A percentile compares a stretch with the other conserved stretches of the same genome.
These are phyloP conservation scores for Turritopsis dohrnii DNA, from an alignment of 30 jellyfish, hydroid and myxozoan species.

Conservation along the genomic window DNA sequence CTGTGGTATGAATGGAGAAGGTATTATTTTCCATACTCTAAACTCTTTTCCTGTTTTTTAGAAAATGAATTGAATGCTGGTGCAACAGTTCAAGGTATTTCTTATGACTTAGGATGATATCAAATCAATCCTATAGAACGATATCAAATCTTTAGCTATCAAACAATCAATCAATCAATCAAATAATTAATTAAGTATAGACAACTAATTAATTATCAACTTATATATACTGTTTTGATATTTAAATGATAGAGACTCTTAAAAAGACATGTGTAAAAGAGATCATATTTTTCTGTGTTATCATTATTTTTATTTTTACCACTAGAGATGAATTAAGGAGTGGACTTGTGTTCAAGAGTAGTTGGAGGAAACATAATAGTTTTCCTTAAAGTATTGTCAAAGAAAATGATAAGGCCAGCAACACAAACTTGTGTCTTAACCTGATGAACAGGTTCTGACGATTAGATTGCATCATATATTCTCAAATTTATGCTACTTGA, in stretches of 20 bases:
- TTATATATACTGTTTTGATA: not conserved
- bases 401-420: no score
- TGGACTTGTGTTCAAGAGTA: no score
- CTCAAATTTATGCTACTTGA: no score
- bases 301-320: no score
- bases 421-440: no score
- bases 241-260: not conserved
- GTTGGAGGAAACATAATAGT: no score
- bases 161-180: conserved; percentile 4
- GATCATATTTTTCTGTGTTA: not conserved
- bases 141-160: not conserved
- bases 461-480: no score
- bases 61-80: not conserved
- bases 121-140: not conserved
- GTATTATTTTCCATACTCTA: not conserved
- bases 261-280: not conserved
- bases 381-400: no score
- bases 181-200: not conserved
- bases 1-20: not conserved
- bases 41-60: not conserved
- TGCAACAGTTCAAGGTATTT: not conserved
- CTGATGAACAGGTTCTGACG: no score
- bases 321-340: not conserved
- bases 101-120: not conserved
- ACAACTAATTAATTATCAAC: not conserved